A percentile compares a stretch with the other conserved stretches of the same genome.
Evolutionary conservation across 2,888 invertebrate genomes (phyloP).

Genomic region (Tuta absoluta): DNA sequence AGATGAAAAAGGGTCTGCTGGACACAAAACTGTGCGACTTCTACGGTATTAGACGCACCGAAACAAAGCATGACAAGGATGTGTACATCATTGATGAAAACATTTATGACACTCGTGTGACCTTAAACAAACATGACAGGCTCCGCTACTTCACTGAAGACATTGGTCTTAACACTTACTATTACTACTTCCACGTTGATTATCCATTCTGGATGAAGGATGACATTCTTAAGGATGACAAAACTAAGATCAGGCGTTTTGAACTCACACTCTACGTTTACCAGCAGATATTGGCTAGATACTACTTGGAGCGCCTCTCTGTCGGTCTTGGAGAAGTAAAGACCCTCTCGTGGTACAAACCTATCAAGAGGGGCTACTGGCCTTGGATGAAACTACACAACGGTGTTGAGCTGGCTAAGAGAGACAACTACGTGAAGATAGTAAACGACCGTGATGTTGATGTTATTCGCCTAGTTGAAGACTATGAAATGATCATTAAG

Average conservation of each 20-base stretch:
- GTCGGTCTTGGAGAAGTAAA: slow-evolving; percentile 71
- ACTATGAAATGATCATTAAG: slow-evolving; percentile 78
- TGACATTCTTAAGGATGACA: slow-evolving; percentile 53
- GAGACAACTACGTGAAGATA: slow-evolving; percentile 69
- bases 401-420: slow-evolving; percentile 77
- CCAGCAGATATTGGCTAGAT: slow-evolving; percentile 85
- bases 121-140: slow-evolving; percentile 78
- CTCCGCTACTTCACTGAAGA: slow-evolving; percentile 85
- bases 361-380: slow-evolving; percentile 78
- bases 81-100: slow-evolving; percentile 84
- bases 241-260: slow-evolving; percentile 65
- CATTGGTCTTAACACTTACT: slow-evolving; percentile 83
- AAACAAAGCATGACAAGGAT: slow-evolving; percentile 65
- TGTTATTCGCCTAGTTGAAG: slow-evolving; percentile 54
- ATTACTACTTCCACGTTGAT: slow-evolving; percentile 82
- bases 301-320: slow-evolving; percentile 78
- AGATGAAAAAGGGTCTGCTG: slow-evolving; percentile 72
- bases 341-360: slow-evolving; percentile 70
- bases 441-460: slow-evolving; percentile 55
- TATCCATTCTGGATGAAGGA: slow-evolving; percentile 84
- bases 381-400: slow-evolving; percentile 80
- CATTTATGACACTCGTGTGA: slow-evolving; percentile 80
- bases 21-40: slow-evolving; percentile 76
- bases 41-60: slow-evolving; percentile 64
- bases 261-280: slow-evolving; percentile 82